These are phyloP conservation scores for Brevimyrus niger DNA, from an alignment of 2,113 vertebrate species.

Conservation along the genomic window DNA sequence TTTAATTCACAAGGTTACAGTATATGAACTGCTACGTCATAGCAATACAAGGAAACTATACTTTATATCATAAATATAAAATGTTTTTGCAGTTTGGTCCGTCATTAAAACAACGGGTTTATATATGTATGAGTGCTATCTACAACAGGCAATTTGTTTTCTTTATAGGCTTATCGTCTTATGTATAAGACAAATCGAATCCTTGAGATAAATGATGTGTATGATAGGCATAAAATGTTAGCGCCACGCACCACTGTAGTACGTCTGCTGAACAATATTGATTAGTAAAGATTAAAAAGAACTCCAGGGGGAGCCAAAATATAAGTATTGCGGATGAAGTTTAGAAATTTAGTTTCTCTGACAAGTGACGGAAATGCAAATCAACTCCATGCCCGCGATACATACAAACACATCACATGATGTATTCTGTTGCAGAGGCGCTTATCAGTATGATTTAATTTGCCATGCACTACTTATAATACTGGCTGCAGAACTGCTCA, in stretches of 20 bases:
- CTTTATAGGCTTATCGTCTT: neutral
- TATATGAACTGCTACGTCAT: neutral
- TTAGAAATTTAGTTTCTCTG: neutral
- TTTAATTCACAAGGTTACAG: neutral
- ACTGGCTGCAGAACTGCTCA: neutral
- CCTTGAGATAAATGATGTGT: neutral
- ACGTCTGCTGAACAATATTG: neutral
- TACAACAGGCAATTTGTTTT: neutral
- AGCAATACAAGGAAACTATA: neutral
- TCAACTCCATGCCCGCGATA: neutral
- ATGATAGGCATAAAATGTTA: neutral
- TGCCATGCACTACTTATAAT: neutral
- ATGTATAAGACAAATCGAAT: neutral
- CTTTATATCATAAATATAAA: neutral
- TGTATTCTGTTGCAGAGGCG: neutral
- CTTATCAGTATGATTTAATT: neutral
- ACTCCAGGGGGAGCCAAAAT: conserved; percentile 6
- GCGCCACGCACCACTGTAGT: neutral
- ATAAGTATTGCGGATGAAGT: neutral
- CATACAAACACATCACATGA: neutral
- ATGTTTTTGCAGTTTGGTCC: neutral
- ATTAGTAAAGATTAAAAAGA: neutral
- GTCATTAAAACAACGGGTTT: neutral
- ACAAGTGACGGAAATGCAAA: neutral
- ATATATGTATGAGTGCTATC: neutral